Evolutionary conservation across 2,113 vertebrate genomes (phyloP).

Genomic region (Xiphophorus hellerii): DNA sequence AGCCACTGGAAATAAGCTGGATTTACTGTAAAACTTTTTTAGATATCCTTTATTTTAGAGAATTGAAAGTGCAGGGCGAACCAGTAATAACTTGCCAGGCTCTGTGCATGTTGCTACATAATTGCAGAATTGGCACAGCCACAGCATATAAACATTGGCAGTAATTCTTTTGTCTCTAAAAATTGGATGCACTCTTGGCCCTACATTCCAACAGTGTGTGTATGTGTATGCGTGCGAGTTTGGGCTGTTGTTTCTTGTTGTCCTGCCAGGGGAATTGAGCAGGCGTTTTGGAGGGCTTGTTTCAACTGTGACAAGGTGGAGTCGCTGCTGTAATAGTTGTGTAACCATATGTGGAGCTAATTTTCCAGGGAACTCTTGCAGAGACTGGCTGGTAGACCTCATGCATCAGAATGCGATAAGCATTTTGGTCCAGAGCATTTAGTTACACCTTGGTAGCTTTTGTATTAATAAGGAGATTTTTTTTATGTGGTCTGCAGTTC

Average conservation of each 20-base stretch:
- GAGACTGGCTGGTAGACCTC: slow-evolving; percentile 5
- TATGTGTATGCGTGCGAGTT: slow-evolving; percentile 55
- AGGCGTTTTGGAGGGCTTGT: slow-evolving; percentile 57
- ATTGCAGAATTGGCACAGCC: slow-evolving; percentile 44
- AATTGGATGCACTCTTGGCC: slow-evolving; percentile 26
- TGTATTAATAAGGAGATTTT: not conserved
- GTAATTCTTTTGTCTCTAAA: slow-evolving; percentile 52
- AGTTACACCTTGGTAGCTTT: not conserved
- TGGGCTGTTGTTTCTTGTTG: slow-evolving; percentile 64
- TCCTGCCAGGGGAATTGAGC: slow-evolving; percentile 65
- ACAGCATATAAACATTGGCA: slow-evolving; percentile 52
- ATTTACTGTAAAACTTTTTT: not conserved
- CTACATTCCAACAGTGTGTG: slow-evolving; percentile 65
- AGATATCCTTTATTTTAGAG: slow-evolving; percentile 18
- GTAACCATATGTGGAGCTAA: slow-evolving; percentile 49
- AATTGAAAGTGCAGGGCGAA: slow-evolving; percentile 24
- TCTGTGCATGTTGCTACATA: slow-evolving; percentile 68
- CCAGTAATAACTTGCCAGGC: slow-evolving; percentile 49
- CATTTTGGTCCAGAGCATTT: slow-evolving; percentile 4
- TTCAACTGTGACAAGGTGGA: slow-evolving; percentile 71
- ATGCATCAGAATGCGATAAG: not conserved
- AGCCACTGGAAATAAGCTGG: not conserved
- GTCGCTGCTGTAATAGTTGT: slow-evolving; percentile 67
- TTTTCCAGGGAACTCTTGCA: slow-evolving; percentile 31
- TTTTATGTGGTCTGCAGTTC: not conserved